phyloP scores from a whole-genome alignment of 1,140 invertebrate genomes.

The Drosophila ficusphila region DNA sequence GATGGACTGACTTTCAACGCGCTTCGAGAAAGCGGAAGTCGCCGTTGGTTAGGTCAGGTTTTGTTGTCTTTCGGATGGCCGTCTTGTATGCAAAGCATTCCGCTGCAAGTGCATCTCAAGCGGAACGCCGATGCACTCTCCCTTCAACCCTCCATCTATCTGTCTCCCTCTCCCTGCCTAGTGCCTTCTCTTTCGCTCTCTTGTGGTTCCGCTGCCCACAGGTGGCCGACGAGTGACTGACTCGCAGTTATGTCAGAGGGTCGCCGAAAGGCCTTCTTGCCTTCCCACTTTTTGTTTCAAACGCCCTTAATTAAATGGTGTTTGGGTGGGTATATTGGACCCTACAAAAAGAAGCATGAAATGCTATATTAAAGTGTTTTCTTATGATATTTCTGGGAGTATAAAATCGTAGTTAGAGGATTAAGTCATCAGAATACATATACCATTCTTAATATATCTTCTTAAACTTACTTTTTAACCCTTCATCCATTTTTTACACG shows the following conservation, averaged over 20 bases:
- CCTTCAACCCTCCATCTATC: neutral
- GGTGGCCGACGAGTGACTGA: conserved; percentile 61
- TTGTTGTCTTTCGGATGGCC: conserved; percentile 20
- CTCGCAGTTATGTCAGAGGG: conserved; percentile 68
- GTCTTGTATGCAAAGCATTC: conserved; percentile 60
- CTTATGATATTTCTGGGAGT: too few species aligned
- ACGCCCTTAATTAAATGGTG: neutral
- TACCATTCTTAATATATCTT: too few species aligned
- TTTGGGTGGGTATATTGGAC: neutral
- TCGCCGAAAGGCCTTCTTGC: conserved; percentile 2
- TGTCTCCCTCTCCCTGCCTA: neutral
- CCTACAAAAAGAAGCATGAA: too few species aligned
- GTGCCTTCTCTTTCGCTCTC: neutral
- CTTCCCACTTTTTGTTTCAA: conserved; percentile 21
- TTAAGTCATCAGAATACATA: too few species aligned
- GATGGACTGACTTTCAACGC: conserved; percentile 31
- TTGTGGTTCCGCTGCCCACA: too few species aligned
- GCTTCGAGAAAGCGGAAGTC: conserved; percentile 36
- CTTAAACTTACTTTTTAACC: too few species aligned
- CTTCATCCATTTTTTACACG: neutral
- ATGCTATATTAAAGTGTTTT: too few species aligned
- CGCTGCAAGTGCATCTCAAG: conserved; percentile 56
- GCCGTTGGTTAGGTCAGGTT: conserved; percentile 66
- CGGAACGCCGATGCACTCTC: conserved; percentile 63
- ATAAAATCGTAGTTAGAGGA: too few species aligned